Percentiles rank a stretch among this genome's conserved stretches.
Evolutionary conservation across 2,113 vertebrate genomes (phyloP).

Genomic region (Oreochromis tanganicae): DNA sequence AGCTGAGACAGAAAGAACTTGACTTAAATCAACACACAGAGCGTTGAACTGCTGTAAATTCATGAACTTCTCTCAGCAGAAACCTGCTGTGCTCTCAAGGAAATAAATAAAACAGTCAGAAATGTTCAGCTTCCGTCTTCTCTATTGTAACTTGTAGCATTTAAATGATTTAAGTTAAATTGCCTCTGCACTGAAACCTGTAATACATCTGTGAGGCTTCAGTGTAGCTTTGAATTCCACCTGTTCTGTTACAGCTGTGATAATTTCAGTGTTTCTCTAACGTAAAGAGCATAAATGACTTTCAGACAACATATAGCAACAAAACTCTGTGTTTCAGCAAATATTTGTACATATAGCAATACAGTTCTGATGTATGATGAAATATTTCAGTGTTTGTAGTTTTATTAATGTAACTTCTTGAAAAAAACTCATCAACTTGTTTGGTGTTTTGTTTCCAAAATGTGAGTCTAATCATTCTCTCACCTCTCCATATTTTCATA

Average conservation of each 20-base stretch:
- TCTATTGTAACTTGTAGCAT: background rate
- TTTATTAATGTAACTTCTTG: background rate
- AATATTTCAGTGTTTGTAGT: background rate
- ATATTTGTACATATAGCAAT: background rate
- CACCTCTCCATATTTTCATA: background rate
- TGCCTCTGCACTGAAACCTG: background rate
- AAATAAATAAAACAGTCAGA: background rate
- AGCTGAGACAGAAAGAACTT: background rate
- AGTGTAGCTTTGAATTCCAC: background rate
- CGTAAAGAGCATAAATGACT: accelerated
- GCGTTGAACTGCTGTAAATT: background rate
- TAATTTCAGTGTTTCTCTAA: background rate
- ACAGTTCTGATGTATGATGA: background rate
- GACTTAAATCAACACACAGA: background rate
- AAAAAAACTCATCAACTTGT: slow-evolving; percentile 1
- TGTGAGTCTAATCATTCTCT: background rate
- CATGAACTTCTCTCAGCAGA: accelerated
- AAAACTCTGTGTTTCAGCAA: background rate
- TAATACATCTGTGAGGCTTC: accelerated
- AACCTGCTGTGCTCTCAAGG: background rate
- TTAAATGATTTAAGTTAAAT: background rate
- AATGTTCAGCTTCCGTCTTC: accelerated
- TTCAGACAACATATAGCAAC: background rate
- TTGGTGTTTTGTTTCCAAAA: background rate
- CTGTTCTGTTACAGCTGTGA: background rate